Percentiles rank a stretch among this genome's conserved stretches.
These are phyloP conservation scores for Tineola bisselliella DNA, from an alignment of 2,888 invertebrate genomes.

Conservation along the genomic window DNA sequence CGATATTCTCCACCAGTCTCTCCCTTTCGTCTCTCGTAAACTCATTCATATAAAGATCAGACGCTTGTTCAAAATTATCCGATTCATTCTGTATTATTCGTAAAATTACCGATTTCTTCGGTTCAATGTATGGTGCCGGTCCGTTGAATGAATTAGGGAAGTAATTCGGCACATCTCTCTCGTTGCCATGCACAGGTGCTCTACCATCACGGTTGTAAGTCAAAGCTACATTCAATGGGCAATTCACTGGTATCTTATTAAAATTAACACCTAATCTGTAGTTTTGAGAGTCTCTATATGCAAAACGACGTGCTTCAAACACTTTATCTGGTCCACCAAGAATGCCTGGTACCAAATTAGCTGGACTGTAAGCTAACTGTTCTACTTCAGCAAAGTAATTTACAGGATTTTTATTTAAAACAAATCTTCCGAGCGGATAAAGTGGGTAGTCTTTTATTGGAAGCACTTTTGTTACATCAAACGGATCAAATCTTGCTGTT, in stretches of 20 bases:
- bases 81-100: conserved; percentile 76
- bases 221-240: conserved; percentile 75
- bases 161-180: conserved; percentile 90
- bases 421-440: conserved; percentile 82
- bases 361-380: conserved; percentile 87
- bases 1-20: conserved; percentile 82
- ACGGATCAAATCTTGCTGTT: conserved; percentile 81
- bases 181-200: conserved; percentile 79
- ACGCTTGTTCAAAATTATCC: conserved; percentile 87
- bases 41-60: conserved; percentile 80
- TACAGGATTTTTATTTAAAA: conserved; percentile 84
- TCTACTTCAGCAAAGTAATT: conserved; percentile 94
- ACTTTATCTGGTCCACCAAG: conserved; percentile 91
- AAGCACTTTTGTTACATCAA: conserved; percentile 91
- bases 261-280: conserved; percentile 89
- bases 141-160: conserved; percentile 94
- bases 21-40: conserved; percentile 77
- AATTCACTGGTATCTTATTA: conserved; percentile 91
- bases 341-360: conserved; percentile 89
- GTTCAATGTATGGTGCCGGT: conserved; percentile 73
- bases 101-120: conserved; percentile 57
- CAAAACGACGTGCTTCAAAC: conserved; percentile 82
- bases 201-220: conserved; percentile 90
- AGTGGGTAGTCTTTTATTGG: conserved; percentile 80
- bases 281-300: conserved; percentile 87